A percentile compares a stretch with the other conserved stretches of the same genome.
phyloP scores from a whole-genome alignment of 2,113 vertebrate genomes.

The Sylvia atricapilla region DNA sequence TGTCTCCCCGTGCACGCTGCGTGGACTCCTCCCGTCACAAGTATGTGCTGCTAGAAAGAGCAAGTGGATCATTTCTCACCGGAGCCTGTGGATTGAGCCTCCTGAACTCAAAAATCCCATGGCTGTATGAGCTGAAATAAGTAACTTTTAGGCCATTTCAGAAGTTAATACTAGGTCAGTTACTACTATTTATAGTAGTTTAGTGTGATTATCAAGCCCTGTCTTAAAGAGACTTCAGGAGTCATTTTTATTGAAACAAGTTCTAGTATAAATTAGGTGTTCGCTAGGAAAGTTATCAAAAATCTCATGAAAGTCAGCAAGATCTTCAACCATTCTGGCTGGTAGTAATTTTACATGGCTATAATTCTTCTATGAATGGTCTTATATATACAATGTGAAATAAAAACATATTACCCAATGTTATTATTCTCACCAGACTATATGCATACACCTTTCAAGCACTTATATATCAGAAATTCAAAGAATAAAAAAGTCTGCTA shows the following conservation, averaged over 20 bases:
- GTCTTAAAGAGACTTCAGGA: background rate
- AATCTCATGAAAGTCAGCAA: background rate
- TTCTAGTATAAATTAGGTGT: background rate
- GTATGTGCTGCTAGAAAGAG: background rate
- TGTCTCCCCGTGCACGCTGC: accelerated
- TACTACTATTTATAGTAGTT: background rate
- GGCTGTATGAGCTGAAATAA: background rate
- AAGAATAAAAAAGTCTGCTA: background rate
- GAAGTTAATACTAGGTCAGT: background rate
- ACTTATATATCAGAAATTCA: background rate
- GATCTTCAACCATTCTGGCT: background rate
- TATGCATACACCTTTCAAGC: background rate
- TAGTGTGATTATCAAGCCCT: background rate
- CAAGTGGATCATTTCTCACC: background rate
- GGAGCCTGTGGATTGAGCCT: background rate
- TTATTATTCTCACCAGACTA: background rate
- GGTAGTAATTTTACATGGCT: background rate
- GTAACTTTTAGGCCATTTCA: background rate
- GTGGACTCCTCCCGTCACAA: background rate
- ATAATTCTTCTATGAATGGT: background rate
- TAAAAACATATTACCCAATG: background rate
- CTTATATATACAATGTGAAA: background rate
- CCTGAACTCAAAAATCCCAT: background rate
- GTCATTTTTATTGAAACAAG: background rate
- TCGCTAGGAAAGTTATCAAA: background rate